A percentile compares a stretch with the other conserved stretches of the same genome.
Evolutionary conservation across 2,797 vertebrate species (phyloP).

Genomic region (Phaenicophaeus curvirostris): DNA sequence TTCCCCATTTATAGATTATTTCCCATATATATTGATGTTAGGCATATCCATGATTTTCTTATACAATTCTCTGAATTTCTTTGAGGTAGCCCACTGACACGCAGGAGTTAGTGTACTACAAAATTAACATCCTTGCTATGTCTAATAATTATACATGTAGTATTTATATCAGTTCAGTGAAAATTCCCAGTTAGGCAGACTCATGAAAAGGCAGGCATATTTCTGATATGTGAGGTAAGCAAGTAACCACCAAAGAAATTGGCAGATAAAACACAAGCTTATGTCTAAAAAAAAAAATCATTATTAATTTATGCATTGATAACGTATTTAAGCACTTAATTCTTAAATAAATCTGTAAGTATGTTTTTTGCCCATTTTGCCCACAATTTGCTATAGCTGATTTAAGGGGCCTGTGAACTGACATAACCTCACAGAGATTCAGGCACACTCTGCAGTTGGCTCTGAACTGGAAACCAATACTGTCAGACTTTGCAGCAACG

Average conservation of each 20-base stretch:
- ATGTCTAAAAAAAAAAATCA: too few species aligned
- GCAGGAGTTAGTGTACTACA: background rate
- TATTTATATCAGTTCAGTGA: background rate
- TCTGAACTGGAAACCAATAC: background rate
- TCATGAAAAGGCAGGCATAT: background rate
- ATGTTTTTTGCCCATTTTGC: background rate
- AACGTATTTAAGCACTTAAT: background rate
- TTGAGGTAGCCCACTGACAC: background rate
- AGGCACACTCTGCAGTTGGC: background rate
- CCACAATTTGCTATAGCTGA: background rate
- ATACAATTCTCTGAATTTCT: background rate
- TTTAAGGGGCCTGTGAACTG: background rate
- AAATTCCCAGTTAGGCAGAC: background rate
- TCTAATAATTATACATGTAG: background rate
- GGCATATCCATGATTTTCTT: background rate
- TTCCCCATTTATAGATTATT: background rate
- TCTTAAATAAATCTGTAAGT: background rate
- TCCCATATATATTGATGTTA: background rate
- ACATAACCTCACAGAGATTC: background rate
- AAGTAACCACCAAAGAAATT: background rate
- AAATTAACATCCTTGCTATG: background rate
- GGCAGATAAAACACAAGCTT: background rate
- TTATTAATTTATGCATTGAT: too few species aligned
- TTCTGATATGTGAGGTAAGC: background rate
- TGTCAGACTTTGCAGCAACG: background rate